Percentiles rank a stretch among this genome's conserved stretches.
phyloP scores from a whole-genome alignment of 2,888 invertebrate genomes.

The Pinctada fucata region DNA sequence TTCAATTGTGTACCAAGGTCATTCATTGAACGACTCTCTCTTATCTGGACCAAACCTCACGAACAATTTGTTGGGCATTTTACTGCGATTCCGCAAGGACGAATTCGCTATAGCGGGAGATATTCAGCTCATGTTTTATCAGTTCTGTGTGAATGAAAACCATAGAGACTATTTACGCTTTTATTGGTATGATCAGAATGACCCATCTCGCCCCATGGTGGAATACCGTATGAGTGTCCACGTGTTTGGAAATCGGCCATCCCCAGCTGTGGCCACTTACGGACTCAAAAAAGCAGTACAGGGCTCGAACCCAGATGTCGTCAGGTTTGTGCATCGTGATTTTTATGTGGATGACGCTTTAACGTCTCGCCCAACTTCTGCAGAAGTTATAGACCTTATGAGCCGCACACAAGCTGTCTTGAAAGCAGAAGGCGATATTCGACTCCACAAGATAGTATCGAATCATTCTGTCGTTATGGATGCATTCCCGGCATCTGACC shows the following conservation, averaged over 20 bases:
- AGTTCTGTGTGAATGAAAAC: constrained; percentile 38
- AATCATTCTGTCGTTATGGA: no score
- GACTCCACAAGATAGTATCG: no score
- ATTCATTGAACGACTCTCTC: constrained; percentile 46
- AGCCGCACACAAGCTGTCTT: constrained; percentile 36
- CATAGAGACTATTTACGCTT: constrained; percentile 47
- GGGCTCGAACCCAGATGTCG: constrained; percentile 29
- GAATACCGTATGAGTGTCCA: constrained; percentile 49
- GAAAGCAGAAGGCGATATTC: no score
- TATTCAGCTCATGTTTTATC: constrained; percentile 50
- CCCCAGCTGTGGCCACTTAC: constrained; percentile 46
- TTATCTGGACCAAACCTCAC: constrained; percentile 44
- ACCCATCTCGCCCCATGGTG: constrained; percentile 26
- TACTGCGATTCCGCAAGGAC: constrained; percentile 44
- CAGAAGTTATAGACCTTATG: constrained; percentile 39
- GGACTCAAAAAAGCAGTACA: constrained; percentile 39
- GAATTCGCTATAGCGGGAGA: constrained; percentile 39
- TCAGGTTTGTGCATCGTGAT: constrained; percentile 36
- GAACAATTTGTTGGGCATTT: constrained; percentile 45
- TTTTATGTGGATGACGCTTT: constrained; percentile 55
- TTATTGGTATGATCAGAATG: constrained; percentile 48
- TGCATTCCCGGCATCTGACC: no score
- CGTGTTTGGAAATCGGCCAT: constrained; percentile 47
- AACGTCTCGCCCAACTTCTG: constrained; percentile 27
- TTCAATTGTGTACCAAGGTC: constrained; percentile 36